Evolutionary conservation across 2,113 vertebrate species (phyloP).

Genomic region (Bothrops jararaca): DNA sequence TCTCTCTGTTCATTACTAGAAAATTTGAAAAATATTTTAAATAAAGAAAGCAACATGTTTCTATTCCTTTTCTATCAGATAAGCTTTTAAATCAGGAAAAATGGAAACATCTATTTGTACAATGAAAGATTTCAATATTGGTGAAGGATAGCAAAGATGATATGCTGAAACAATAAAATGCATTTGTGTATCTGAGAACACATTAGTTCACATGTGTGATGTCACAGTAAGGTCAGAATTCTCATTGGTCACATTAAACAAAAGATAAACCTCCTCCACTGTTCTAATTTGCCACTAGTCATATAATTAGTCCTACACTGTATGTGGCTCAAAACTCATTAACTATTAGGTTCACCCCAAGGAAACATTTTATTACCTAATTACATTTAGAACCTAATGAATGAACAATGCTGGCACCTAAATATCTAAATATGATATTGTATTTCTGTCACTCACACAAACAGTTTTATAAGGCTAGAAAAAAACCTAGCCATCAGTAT

Average conservation of each 20-base stretch:
- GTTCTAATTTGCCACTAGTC: neutral
- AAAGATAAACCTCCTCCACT: neutral
- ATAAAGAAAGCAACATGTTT: slow-evolving; percentile 6
- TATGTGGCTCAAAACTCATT: neutral
- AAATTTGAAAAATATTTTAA: slow-evolving; percentile 47
- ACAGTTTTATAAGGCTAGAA: neutral
- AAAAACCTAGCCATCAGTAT: neutral
- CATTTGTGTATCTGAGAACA: neutral
- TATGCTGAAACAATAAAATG: neutral
- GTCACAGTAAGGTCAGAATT: slow-evolving; percentile 17
- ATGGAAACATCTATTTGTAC: neutral
- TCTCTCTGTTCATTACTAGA: slow-evolving; percentile 57
- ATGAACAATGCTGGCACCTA: neutral
- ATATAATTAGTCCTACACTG: neutral
- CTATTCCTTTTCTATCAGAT: neutral
- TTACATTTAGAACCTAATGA: neutral
- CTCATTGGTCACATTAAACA: neutral
- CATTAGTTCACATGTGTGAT: neutral
- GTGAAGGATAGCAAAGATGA: neutral
- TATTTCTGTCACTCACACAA: neutral
- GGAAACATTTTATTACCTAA: neutral
- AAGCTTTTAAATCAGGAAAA: neutral
- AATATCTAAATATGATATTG: neutral
- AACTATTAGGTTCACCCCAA: slow-evolving; percentile 1
- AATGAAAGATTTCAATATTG: neutral